Evolutionary conservation across 2,113 vertebrate genomes (phyloP).

Genomic region (Damaliscus lunatus): DNA sequence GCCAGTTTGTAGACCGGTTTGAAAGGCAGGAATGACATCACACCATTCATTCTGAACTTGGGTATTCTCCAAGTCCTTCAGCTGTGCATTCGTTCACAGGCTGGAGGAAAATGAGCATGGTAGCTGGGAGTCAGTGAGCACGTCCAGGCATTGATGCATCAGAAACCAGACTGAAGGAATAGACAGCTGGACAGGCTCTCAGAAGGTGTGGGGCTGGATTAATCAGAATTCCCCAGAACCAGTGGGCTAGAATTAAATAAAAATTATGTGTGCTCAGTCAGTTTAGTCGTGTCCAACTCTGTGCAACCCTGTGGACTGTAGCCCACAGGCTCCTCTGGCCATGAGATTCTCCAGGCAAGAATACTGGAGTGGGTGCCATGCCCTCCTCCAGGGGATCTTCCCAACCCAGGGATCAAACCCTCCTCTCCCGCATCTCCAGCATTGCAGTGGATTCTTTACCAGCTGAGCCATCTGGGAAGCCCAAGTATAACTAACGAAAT

Average conservation of each 20-base stretch:
- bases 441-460: neutral
- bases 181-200: neutral
- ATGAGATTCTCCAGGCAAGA: neutral
- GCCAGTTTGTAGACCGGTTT: neutral
- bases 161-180: neutral
- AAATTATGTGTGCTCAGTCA: neutral
- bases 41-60: neutral
- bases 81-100: neutral
- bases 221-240: neutral
- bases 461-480: neutral
- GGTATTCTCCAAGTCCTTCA: neutral
- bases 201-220: no score
- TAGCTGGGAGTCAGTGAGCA: neutral
- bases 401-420: neutral
- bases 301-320: neutral
- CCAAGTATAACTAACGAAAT: neutral
- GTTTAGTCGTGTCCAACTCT: neutral
- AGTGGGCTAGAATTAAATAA: neutral
- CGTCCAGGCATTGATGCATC: neutral
- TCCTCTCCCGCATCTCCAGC: neutral
- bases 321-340: neutral
- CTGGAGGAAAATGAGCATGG: neutral
- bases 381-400: neutral
- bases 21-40: neutral
- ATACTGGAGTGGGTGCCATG: neutral